Base-by-base conservation (phyloP, 2,888 invertebrate genomes). In the Notocelia uddmanniana region DNA sequence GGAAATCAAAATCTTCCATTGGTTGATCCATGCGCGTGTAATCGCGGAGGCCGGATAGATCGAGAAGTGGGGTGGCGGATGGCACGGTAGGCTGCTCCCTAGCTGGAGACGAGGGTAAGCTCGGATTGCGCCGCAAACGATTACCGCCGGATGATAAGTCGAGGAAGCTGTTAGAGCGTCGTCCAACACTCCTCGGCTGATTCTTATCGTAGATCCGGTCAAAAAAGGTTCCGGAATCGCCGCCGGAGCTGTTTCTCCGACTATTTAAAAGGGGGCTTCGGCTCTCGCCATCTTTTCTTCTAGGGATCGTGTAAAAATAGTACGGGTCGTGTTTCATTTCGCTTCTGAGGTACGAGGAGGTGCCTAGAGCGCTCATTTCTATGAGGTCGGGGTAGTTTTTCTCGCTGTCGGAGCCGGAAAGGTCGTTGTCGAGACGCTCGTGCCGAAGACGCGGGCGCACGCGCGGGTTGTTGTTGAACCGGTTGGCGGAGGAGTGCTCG, bases 211-310 rank as follows among this genome's bases (percentile, higher is more conserved):
- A 90, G 26, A 82, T 79, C 77, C 85, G 87, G 72, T 92, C 93
- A 58, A 88, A 84, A 75, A 88, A 89, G 63, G 90, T 93, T 71
- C 94, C 94, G 41, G 95, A 95, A 80, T 96, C 96, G 0, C 95
- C 96, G 23, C 96, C 96, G 74, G 96, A 96, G 83, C 96, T 96
- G 75, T 96, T 96, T 80, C 96, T 95, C 75, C 96, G 94, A 84
- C 96, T 96, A 79, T 95, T 96, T 15, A 97, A 89, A 72, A 97
- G 90, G 0, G 97, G 97, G 69, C 96, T 96, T 79, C 97, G 96
- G 80, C 97, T 97, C 79, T 97, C 97, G 26, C 96, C 94, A 67
- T 90, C 92, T 89, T 90, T 91, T 86, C 91, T 90, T 50, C 93
- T 84, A 0, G 96, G 96, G 77, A 96, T 92, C n/a, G 96, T 96